These are phyloP conservation scores for Mycalesis mineus DNA, from an alignment of 2,888 invertebrate species.

Conservation along the genomic window DNA sequence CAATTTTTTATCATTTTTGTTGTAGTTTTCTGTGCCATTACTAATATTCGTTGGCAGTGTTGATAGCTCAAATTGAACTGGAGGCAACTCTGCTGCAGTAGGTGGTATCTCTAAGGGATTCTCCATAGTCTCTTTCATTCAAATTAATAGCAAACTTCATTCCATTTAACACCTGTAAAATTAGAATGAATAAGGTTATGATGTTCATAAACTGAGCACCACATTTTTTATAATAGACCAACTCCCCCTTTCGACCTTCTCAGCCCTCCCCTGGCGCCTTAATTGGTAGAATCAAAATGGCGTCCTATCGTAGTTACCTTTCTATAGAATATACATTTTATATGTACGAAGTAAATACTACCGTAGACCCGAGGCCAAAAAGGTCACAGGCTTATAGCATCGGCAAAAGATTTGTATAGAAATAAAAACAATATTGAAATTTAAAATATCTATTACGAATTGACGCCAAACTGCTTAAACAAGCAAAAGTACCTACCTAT, in stretches of 20 bases:
- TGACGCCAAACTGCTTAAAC: conserved; percentile 20
- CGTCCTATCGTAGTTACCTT: conserved; percentile 59
- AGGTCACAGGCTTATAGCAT: conserved; percentile 41
- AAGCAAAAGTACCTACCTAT: conserved; percentile 23
- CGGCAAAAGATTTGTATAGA: conserved; percentile 24
- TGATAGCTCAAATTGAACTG: not conserved
- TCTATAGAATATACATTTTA: conserved; percentile 55
- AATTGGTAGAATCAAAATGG: conserved; percentile 68
- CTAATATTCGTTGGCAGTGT: conserved; percentile 29
- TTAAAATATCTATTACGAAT: conserved; percentile 3
- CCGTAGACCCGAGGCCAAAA: conserved; percentile 41
- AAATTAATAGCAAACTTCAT: conserved; percentile 51
- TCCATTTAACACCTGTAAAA: conserved; percentile 60
- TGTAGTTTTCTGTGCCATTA: conserved; percentile 34
- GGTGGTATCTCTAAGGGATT: too few relatives aligned
- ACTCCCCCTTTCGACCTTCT: conserved; percentile 49
- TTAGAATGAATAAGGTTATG: conserved; percentile 48
- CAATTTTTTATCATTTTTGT: conserved; percentile 43
- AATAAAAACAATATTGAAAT: conserved; percentile 1
- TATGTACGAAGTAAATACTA: conserved; percentile 50
- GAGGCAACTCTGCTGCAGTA: too few relatives aligned
- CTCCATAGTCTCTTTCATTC: conserved; percentile 58
- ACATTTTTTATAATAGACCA: conserved; percentile 57
- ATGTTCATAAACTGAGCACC: conserved; percentile 49
- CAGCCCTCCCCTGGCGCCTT: conserved; percentile 60